Conservation (phyloP, 2,888 invertebrate species). For the Phaonia tiefii region DNA sequence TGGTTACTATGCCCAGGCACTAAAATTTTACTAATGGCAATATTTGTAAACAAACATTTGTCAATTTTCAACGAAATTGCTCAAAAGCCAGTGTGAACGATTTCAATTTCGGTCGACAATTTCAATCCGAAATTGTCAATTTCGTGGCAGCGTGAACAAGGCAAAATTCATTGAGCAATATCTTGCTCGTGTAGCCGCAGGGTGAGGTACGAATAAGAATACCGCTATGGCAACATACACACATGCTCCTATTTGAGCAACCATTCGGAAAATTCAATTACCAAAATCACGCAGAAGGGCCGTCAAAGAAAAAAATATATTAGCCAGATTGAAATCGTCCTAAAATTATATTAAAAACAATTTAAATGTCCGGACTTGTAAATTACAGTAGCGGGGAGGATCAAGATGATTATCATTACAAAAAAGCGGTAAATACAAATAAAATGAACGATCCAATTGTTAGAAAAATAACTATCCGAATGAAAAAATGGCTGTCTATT, state of each 20-base stretch:
- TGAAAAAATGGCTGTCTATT: conserved; percentile 66
- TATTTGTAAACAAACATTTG: too few species aligned
- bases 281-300: background rate
- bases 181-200: too few species aligned
- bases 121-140: too few species aligned
- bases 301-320: conserved; percentile 12
- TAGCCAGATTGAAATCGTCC: background rate
- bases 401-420: conserved; percentile 80
- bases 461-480: conserved; percentile 43
- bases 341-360: conserved; percentile 41
- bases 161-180: too few species aligned
- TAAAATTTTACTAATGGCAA: too few species aligned
- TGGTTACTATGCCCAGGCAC: too few species aligned
- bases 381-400: conserved; percentile 91
- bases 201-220: conserved; percentile 31
- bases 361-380: conserved; percentile 87
- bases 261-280: background rate
- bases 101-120: too few species aligned
- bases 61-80: too few species aligned
- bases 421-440: conserved; percentile 78
- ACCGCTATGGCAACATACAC: background rate
- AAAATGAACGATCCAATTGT: background rate
- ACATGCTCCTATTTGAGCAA: background rate
- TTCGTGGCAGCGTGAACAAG: too few species aligned
- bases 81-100: too few species aligned